Conservation (phyloP, 2,113 vertebrate genomes). For the Phainopepla nitens region DNA sequence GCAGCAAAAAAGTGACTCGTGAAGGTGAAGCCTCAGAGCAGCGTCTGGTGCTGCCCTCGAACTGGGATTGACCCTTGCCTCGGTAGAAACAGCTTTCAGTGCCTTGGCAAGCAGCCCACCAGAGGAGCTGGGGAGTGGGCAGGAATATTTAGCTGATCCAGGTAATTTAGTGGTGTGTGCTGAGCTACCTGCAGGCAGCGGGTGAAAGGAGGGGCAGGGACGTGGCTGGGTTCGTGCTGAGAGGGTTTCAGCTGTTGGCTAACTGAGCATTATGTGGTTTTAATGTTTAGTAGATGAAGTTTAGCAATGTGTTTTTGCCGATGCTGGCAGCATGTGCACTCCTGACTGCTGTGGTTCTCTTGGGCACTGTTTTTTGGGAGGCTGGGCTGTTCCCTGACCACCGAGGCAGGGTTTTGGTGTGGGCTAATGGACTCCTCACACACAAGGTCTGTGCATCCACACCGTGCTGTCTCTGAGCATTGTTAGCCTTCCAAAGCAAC, state of each 20-base stretch:
- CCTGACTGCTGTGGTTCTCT: background rate
- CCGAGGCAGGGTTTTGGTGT: background rate
- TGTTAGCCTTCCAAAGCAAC: background rate
- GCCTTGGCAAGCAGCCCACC: background rate
- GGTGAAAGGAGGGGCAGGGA: background rate
- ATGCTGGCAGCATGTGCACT: fast-evolving
- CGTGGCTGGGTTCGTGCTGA: background rate
- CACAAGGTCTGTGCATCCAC: background rate
- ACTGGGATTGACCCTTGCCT: background rate
- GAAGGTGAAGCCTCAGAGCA: background rate
- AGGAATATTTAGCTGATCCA: background rate
- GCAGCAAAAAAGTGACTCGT: background rate
- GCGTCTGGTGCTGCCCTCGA: background rate
- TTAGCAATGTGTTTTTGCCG: background rate
- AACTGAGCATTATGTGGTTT: background rate
- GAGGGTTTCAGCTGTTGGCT: background rate
- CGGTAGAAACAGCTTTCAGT: background rate
- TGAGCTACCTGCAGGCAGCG: background rate
- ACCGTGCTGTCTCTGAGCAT: fast-evolving
- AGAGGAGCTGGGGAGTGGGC: background rate
- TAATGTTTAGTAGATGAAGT: background rate
- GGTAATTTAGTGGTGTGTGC: background rate
- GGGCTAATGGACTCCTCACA: background rate
- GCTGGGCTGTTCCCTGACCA: fast-evolving
- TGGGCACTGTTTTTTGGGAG: background rate